A percentile compares a stretch with the other conserved stretches of the same genome.
phyloP scores from a whole-genome alignment of 2,888 invertebrate genomes.

The Serripes groenlandicus region DNA sequence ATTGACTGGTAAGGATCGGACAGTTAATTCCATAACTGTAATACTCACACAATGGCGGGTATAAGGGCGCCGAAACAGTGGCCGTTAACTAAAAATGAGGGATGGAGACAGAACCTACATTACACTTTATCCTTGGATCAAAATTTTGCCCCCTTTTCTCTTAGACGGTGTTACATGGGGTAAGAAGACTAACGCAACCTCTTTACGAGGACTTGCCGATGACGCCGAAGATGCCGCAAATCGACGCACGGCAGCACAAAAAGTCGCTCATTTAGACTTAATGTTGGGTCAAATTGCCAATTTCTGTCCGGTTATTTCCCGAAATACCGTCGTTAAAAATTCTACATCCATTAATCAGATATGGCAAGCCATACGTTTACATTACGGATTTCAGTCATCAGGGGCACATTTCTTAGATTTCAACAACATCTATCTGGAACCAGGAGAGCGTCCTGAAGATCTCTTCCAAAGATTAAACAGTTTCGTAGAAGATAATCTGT shows the following conservation, averaged over 20 bases:
- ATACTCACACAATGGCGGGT: no score
- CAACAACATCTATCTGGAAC: constrained; percentile 47
- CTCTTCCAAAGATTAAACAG: constrained; percentile 54
- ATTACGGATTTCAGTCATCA: constrained; percentile 54
- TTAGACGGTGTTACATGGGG: constrained; percentile 32
- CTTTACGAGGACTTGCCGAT: neutral
- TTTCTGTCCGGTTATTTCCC: constrained; percentile 37
- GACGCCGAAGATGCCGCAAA: neutral
- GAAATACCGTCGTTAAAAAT: constrained; percentile 45
- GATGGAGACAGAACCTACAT: constrained; percentile 51
- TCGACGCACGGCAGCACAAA: constrained; percentile 15
- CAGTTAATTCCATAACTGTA: no score
- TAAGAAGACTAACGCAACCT: neutral
- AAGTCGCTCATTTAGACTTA: constrained; percentile 4
- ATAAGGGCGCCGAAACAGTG: no score
- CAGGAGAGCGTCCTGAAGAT: constrained; percentile 62
- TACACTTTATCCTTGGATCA: constrained; percentile 35
- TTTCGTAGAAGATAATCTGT: constrained; percentile 63
- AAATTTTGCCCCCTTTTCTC: constrained; percentile 41
- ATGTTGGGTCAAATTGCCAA: constrained; percentile 42
- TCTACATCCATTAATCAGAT: constrained; percentile 39
- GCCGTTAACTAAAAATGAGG: no score
- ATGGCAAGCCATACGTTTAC: constrained; percentile 52
- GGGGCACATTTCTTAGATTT: constrained; percentile 59
- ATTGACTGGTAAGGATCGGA: no score